Base-by-base conservation (phyloP, 2,797 vertebrate genomes). In the Pseudochirops cupreus region DNA sequence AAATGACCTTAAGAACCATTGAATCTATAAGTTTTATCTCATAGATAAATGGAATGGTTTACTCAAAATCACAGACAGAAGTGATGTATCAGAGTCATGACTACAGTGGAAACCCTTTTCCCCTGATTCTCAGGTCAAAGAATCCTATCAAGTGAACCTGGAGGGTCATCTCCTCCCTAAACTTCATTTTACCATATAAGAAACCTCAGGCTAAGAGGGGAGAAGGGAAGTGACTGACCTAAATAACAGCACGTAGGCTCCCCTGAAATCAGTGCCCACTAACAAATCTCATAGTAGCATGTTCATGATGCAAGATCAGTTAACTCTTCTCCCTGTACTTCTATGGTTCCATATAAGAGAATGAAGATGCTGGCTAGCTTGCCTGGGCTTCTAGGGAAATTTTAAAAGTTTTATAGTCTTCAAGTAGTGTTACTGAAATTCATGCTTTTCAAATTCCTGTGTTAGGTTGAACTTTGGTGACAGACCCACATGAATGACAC, bases 391-490 rank as follows among this genome's bases (percentile, higher is more conserved):
- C 74, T 26, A 26, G 21, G 39, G 74, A 11, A 87, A 50, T 50
- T 21, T 87, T 33, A 87, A 9, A 87, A 14, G 24, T 10, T 50
- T 50, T 87, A 14, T 87, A 33, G 74, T 12, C 21, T 39, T 87
- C 16, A 26, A 46, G 31, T 5, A 50, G 74, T 26, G 39, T 87
- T 87, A 24, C 10, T 50, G 7, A 87, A 50, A 50, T 46, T 82
- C 31, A 74, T 82, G 16, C 92, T 93, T 52, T 67, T 56, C 58
- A 62, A 67, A 58, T 54, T 59, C 90, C 62, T 39, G 50, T 31
- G 18, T 24, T 91, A 57, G 82, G 33, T 14, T 56, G 93, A 82
- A 2, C 91, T 82, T 94, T 95, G 91, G 74, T 92, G 95, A 91
- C 87, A 90, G 91, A 92, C 54, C 54, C 4, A 52, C 91, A 92